Base-by-base conservation (phyloP, 1,140 invertebrate species). In the Heliconius nattereri region DNA sequence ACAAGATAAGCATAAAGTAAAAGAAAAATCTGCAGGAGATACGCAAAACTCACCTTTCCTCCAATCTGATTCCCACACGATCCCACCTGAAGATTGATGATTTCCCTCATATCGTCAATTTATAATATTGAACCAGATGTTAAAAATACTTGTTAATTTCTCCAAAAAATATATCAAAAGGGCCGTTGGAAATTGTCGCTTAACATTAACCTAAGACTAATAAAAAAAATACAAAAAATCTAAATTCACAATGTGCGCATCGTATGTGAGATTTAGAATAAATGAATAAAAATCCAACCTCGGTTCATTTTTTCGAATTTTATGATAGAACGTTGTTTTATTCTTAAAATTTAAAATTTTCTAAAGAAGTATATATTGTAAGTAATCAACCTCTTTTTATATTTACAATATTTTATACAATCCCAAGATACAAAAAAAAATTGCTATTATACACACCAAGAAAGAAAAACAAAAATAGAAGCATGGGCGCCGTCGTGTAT, bases 71-170 rank as follows among this genome's bases (percentile, higher is more conserved):
- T 94, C 19, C 92, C 92, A 78, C 92, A 94, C 77, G 90, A 86
- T 75, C 92, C 92, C 76, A 89, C 88, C 86, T 94, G 92, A 75
- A 94, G 81, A 81, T 86, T 90, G 79, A 93, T 91, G 75, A 94
- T 94, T 80, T 94, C 92, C 86, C 92, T 90, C 92, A 94, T 94
- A 88, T 93, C 92, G 90, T 78, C 54, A 92, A 92, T 93, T 93
- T 93, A 87, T 84, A 87, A 75, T 83, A 2, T 26, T 19, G 11
- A 66, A 16, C 57, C 71, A 83, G 73, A 79, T 20, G 77, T 13
- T 29, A 40, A 75, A 78, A 83, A 78, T 84, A 92, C 92, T 93
- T 89, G 88, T 87, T 85, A 91, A 94, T 93, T 94, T 94, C 71
- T 85, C 81, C 75, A 86, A 85, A 85, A 23, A 87, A 80, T 13